phyloP scores from a whole-genome alignment of 2,113 vertebrate genomes.

The Sinocyclocheilus anophthalmus region DNA sequence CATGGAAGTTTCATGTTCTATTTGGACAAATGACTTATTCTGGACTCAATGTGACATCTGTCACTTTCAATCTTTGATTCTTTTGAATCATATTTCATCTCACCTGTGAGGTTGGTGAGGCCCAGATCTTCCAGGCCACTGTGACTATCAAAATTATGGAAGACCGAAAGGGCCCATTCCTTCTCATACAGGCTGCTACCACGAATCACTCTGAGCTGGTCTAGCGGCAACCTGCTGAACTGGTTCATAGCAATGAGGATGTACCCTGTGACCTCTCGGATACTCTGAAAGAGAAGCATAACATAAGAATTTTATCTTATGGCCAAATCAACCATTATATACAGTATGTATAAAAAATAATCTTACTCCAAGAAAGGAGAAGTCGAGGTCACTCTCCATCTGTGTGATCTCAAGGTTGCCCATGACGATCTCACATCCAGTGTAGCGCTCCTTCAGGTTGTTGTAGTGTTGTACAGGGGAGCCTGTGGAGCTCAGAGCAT shows the following conservation, averaged over 20 bases:
- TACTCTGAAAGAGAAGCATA: constrained; percentile 75
- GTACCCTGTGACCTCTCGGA: constrained; percentile 94
- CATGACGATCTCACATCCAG: constrained; percentile 89
- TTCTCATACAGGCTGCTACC: constrained; percentile 88
- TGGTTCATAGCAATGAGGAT: constrained; percentile 93
- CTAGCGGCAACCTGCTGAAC: constrained; percentile 84
- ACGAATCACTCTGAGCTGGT: constrained; percentile 87
- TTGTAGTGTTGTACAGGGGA: constrained; percentile 85
- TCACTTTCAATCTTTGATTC: neutral
- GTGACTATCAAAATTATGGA: constrained; percentile 87
- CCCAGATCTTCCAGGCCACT: constrained; percentile 82
- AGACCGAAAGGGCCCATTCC: constrained; percentile 85
- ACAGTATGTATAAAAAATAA: neutral
- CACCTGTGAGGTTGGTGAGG: constrained; percentile 87
- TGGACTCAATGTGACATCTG: neutral
- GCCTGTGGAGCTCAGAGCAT: constrained; percentile 87
- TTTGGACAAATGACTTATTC: neutral
- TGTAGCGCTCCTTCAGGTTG: constrained; percentile 83
- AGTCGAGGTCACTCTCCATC: constrained; percentile 84
- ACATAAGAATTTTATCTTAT: neutral
- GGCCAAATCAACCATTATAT: neutral
- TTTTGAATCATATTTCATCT: neutral
- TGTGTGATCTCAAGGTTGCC: constrained; percentile 96
- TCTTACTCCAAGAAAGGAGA: constrained; percentile 88
- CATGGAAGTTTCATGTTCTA: neutral